Base-by-base conservation (phyloP, 2,888 invertebrate genomes). In the Eupithecia inturbata region DNA sequence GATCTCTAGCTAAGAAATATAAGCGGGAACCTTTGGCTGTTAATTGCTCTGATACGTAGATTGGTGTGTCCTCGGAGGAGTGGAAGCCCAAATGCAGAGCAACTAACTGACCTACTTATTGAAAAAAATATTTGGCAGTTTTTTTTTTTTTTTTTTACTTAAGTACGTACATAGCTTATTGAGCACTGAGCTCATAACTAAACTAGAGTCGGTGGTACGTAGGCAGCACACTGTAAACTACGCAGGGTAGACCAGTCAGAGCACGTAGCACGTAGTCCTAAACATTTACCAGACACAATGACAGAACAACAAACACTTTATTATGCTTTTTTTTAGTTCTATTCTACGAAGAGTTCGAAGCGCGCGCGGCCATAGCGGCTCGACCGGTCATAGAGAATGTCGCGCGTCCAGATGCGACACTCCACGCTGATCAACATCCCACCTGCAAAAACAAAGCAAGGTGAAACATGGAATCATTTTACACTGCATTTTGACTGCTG, bases 351-450 rank as follows among this genome's bases (percentile, higher is more conserved):
- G 22, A 94, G 80, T 76, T 94, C 94, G 73, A 94, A 94, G 49
- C 94, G 92, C 1, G 90, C 89, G 39, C 93, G 89, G 0, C 94
- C 94, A 33, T 86, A 82, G 19, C 91, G 89, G 81, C 91, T 91
- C 33, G 86, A 86, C 45, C 86, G 89, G 75, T 92, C 91, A 82
- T 94, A 94, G 78, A 84, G 84, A 75, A 94, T 89, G 81, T 94
- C 93, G 0, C 94, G 86, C 6, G 93, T 88, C 94, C 94, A 94
- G 72, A 94, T 88, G 19, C 94, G 92, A 62, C 94, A 94, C 77
- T 94, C 94, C 79, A 94, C 93, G 84, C 91, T 94, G 82, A 94
- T 93, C 31, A 94, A 82, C 1, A 94, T 86, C 10, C 92, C 92
- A 75, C 90, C 94, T 94, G 77, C 75, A 33, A 33, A 12, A 60